Base-by-base conservation (phyloP, 53 echinoderm and acorn worm species). In the Henricia sp. region DNA sequence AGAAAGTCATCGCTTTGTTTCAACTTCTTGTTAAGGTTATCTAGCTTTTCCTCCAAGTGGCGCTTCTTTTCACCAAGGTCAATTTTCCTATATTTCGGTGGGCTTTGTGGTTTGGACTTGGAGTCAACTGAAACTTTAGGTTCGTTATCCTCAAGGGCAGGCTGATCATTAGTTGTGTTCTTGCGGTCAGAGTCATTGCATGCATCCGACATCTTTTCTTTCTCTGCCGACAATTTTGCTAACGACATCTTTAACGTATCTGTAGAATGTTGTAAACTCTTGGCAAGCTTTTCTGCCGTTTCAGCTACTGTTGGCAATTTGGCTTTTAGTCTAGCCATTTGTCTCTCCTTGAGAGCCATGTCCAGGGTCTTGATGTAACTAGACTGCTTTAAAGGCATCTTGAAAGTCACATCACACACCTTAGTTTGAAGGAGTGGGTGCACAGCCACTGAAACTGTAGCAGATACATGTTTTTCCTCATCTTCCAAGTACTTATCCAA, bases 401-500 rank as follows among this genome's bases (percentile, higher is more conserved):
- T 84, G 70, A 82, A 93, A 23, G 91, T 88, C 12, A 93, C 90
- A 4, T 52, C 66, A 30, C 82, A 53, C 42, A 62, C 57, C 12
- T 59, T 88, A 23, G 33, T 86, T 54, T 77, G 70, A 9, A 90
- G 51, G 25, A 88, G 27, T 0, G 88, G 80, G 52, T 88, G 80
- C n/a, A 68, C 52, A 6, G 72, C 67, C 2, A 68, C 72, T 9
- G 83, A 51, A 24, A 83, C 24, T 13, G 73, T 37, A 58, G 88
- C 38, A 23, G 67, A 50, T 17, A 24, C 27, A 27, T 83, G 35
- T 1, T 75, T 41, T 53, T 58, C 80, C 38, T 74, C 74, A 48
- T 86, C 87, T 37, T 89, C 25, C 50, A 96, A 55, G 56, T 94
- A 93, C 56, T 87, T 74, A 69, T 96, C 94, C 42, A 96, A 50